phyloP scores from a whole-genome alignment of 1,140 invertebrate species.

The Spodoptera litura region DNA sequence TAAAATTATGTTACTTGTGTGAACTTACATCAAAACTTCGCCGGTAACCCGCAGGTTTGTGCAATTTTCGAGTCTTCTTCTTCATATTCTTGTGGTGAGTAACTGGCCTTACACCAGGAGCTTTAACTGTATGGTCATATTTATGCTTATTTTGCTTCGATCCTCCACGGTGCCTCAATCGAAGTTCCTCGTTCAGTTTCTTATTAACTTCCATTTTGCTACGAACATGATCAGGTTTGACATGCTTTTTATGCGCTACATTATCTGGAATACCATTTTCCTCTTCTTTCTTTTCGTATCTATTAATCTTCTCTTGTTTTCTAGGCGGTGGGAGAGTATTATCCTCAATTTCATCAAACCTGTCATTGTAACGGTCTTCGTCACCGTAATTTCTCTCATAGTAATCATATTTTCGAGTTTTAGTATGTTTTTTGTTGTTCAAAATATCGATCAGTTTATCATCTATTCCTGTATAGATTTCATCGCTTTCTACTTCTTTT shows the following conservation, averaged over 20 bases:
- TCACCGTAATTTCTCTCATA: neutral
- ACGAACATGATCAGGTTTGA: too few relatives aligned
- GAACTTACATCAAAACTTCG: neutral
- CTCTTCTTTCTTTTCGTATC: neutral
- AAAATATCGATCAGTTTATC: neutral
- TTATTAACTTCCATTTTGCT: too few relatives aligned
- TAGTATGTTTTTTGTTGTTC: neutral
- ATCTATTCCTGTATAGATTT: neutral
- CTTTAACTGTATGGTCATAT: neutral
- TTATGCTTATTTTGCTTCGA: too few relatives aligned
- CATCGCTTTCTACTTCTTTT: slow-evolving; percentile 1
- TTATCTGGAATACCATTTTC: neutral
- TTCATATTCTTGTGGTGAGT: neutral
- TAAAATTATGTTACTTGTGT: neutral
- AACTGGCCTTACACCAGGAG: neutral
- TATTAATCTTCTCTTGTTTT: slow-evolving; percentile 12
- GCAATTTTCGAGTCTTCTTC: neutral
- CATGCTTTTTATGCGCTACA: neutral
- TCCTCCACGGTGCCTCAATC: too few relatives aligned
- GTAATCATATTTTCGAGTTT: neutral
- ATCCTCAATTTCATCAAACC: neutral
- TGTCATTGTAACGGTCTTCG: neutral
- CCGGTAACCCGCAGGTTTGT: neutral
- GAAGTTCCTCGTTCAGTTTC: too few relatives aligned
- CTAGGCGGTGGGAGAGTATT: neutral